Conservation (phyloP, 1,140 invertebrate species). For the Sesamia nonagrioides region DNA sequence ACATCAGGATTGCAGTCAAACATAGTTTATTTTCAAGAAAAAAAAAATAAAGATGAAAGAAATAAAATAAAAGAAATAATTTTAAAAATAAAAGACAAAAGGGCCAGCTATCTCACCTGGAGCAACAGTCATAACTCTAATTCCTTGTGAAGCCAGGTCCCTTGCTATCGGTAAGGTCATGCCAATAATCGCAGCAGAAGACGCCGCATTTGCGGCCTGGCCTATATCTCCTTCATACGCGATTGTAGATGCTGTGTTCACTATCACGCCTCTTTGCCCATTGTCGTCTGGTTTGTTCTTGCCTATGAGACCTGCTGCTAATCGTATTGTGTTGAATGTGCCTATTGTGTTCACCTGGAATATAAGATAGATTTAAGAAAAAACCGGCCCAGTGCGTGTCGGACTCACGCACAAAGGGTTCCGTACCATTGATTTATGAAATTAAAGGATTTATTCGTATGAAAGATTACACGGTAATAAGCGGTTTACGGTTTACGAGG, state of each 20-base stretch:
- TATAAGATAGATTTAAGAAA: neutral
- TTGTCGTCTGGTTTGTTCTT: slow-evolving; percentile 94
- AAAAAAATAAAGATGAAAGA: too few species aligned
- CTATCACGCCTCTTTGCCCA: slow-evolving; percentile 96
- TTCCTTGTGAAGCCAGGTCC: slow-evolving; percentile 93
- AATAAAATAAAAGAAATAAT: too few species aligned
- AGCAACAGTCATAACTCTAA: slow-evolving; percentile 95
- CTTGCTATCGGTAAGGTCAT: slow-evolving; percentile 98
- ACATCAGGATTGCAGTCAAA: too few species aligned
- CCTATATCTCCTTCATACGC: slow-evolving; percentile 99
- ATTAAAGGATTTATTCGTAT: too few species aligned
- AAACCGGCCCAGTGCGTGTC: too few species aligned
- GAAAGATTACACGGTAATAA: too few species aligned
- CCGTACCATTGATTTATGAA: too few species aligned
- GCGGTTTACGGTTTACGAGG: too few species aligned
- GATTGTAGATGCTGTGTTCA: slow-evolving; percentile 98
- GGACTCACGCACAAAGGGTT: too few species aligned
- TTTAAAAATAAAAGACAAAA: too few species aligned
- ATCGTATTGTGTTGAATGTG: slow-evolving; percentile 97
- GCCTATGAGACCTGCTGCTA: slow-evolving; percentile 93
- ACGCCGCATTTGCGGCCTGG: slow-evolving; percentile 97
- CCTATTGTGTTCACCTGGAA: slow-evolving; percentile 95
- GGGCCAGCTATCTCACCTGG: slow-evolving; percentile 89
- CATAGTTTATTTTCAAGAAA: too few species aligned
- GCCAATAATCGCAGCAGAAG: slow-evolving; percentile 95